Evolutionary conservation across 2,888 invertebrate genomes (phyloP).

Genomic region (Tenthredo amoena): DNA sequence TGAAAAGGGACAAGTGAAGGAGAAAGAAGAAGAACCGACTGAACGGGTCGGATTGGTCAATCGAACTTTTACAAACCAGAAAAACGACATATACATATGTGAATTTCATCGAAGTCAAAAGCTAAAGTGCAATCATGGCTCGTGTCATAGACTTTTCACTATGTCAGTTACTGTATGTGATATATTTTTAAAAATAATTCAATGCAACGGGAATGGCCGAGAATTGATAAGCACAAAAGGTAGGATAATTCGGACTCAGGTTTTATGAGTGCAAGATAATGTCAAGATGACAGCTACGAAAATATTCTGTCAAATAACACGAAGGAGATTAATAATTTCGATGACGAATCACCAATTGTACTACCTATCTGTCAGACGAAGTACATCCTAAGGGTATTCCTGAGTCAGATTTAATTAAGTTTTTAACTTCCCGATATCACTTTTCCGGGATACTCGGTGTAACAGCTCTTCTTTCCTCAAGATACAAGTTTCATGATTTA

Average conservation of each 20-base stretch:
- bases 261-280: background rate
- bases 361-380: background rate
- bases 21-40: conserved; percentile 66
- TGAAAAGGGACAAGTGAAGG: background rate
- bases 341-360: background rate
- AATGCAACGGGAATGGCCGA: background rate
- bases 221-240: background rate
- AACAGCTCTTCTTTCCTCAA: background rate
- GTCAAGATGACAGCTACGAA: background rate
- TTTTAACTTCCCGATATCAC: background rate
- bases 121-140: background rate
- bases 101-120: background rate
- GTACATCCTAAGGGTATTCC: background rate
- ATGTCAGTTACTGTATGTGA: background rate
- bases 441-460: background rate
- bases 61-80: background rate
- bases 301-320: background rate
- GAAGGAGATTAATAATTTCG: background rate
- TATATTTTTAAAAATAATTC: conserved; percentile 1
- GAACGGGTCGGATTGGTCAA: conserved; percentile 54
- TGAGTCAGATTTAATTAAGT: background rate
- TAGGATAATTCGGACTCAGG: background rate
- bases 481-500: background rate
- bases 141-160: conserved; percentile 25
- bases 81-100: background rate